Conservation (phyloP, 1,140 invertebrate species). For the Epicauta chinensis region DNA sequence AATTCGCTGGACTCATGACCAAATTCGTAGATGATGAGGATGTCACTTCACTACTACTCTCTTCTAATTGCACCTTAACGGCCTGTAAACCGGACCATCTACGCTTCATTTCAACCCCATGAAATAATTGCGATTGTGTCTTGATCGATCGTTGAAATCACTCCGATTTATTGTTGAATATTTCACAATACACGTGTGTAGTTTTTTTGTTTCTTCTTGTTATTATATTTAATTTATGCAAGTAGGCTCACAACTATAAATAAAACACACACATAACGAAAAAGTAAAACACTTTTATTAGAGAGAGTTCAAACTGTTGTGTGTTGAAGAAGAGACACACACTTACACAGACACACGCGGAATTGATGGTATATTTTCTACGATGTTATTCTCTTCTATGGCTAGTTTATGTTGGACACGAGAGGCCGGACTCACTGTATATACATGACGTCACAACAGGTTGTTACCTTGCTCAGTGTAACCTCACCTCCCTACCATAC, state of each 20-base stretch:
- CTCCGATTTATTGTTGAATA: neutral
- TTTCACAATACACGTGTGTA: neutral
- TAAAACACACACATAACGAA: too few relatives aligned
- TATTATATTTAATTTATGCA: constrained; percentile 4
- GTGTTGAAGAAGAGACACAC: too few relatives aligned
- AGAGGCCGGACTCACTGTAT: constrained; percentile 18
- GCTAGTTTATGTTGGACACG: constrained; percentile 8
- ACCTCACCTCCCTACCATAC: too few relatives aligned
- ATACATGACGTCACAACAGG: constrained; percentile 40
- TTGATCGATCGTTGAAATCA: constrained; percentile 23
- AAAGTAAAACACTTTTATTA: too few relatives aligned
- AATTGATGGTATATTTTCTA: too few relatives aligned
- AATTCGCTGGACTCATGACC: constrained; percentile 60
- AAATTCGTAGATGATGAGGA: constrained; percentile 58
- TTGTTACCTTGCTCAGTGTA: constrained; percentile 32
- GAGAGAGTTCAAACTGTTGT: too few relatives aligned
- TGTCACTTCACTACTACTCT: constrained; percentile 67
- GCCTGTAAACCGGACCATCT: constrained; percentile 63
- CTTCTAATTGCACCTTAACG: constrained; percentile 57
- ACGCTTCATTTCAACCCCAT: constrained; percentile 50
- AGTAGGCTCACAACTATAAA: neutral
- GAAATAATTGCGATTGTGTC: constrained; percentile 7
- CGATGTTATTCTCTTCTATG: too few relatives aligned
- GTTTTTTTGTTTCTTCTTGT: too few relatives aligned
- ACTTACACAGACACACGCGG: too few relatives aligned